Percentiles rank a stretch among this genome's conserved stretches.
These are phyloP conservation scores for Hormiphora californensis DNA, from an alignment of 37 sponge, comb jelly and placozoan genomes.

Conservation along the genomic window DNA sequence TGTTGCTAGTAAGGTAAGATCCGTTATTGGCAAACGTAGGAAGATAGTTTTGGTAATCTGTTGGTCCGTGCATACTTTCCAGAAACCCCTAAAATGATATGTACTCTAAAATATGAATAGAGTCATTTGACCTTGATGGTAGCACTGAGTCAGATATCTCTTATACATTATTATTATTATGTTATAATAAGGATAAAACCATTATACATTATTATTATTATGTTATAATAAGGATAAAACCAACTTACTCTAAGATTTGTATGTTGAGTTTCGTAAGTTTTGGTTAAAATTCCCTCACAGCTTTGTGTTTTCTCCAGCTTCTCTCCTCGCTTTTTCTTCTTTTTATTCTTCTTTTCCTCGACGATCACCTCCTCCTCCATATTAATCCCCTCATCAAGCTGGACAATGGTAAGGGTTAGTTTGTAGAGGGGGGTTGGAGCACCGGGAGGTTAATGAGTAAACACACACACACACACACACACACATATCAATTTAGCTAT, in stretches of 20 bases:
- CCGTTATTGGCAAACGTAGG: conserved; percentile 23
- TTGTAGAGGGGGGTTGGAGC: no score
- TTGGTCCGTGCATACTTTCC: not conserved
- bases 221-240: not conserved
- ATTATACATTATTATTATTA: not conserved
- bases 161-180: not conserved
- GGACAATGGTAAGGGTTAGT: no score
- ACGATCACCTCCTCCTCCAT: no score
- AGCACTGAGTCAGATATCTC: no score
- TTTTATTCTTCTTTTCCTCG: not conserved
- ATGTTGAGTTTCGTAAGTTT: not conserved
- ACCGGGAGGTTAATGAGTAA: no score
- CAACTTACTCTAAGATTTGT: not conserved
- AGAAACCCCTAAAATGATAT: conserved; percentile 38
- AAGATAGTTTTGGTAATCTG: not conserved
- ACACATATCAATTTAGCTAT: no score
- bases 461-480: no score
- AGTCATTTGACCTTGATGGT: no score
- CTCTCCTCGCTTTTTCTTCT: not conserved
- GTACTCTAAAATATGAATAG: no score
- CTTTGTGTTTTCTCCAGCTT: not conserved
- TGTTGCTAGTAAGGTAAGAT: not conserved
- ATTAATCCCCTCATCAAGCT: no score
- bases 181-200: not conserved
- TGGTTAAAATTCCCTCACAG: not conserved